Evolutionary conservation across 2,113 vertebrate species (phyloP), one percentile per base, ranked within the genome.

Genomic region (Junco hyemalis): DNA sequence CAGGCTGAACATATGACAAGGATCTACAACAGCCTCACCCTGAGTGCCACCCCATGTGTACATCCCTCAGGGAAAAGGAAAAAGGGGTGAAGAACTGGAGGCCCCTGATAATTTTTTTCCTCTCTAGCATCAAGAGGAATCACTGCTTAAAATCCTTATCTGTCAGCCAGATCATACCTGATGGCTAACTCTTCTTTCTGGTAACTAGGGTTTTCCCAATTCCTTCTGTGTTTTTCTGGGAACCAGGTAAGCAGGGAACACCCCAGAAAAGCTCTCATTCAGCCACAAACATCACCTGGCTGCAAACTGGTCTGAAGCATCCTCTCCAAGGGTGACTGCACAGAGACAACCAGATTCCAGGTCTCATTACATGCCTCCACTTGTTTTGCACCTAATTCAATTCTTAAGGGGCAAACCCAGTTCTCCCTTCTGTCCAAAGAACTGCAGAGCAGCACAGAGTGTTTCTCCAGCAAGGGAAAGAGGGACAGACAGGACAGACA

Each of bases 301-400:
- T 48, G 17, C 54, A 19, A 7, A 45, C 4, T 0, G 14, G 5
- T 2, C 31, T 6, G 5, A 25, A 63, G 19, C 14, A 29, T 18
- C 66, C 44, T 53, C 72, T 76, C 25, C 36, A 22, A 24, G 2
- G 6, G 20, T 1, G 25, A 8, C 40, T 14, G 11, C 51, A 45
- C 0, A 0, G 50, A 64, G 40, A 31, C 13, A 29, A 14, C 3
- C 22, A 50, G 25, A 47, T 8, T 29, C 61, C 70, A 84, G 22
- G 26, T 22, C 44, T 68, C 31, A 31, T 50, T 59, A 31, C 6
- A 5, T 9, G n/a, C 38, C 28, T 69, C 38, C 38, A 13, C 19
- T 38, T 61, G 22, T 69, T 74, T 20, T 38, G 45, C 15, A 53
- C n/a, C 29, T 7, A 3, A 29, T 40, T 42, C 72, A 26, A 11